Percentiles rank a stretch among this genome's conserved stretches.
phyloP scores from a whole-genome alignment of 2,113 vertebrate species.

The Galbula dea region DNA sequence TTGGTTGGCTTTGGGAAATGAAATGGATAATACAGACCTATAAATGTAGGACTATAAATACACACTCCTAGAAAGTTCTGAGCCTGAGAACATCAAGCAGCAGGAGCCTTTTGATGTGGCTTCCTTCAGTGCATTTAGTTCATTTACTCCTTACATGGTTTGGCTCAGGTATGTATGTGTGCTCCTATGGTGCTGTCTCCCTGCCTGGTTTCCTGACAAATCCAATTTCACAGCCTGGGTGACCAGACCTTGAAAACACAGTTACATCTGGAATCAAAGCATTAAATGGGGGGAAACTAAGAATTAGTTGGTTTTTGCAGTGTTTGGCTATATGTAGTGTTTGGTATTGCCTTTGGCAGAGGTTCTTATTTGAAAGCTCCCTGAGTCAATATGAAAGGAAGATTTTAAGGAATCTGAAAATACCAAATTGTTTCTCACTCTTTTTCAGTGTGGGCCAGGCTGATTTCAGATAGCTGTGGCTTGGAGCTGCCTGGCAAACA shows the following conservation, averaged over 20 bases:
- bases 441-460: neutral
- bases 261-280: conserved; percentile 24
- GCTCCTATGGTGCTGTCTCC: neutral
- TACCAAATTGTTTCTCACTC: neutral
- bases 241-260: neutral
- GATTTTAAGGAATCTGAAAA: conserved; percentile 34
- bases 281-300: neutral
- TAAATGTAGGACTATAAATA: conserved; percentile 43
- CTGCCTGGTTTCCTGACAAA: conserved; percentile 26
- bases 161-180: neutral
- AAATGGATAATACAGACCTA: neutral
- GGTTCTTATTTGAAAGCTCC: neutral
- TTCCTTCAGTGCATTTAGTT: conserved; percentile 1
- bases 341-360: conserved; percentile 41
- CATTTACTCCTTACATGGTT: neutral
- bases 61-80: conserved; percentile 17
- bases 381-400: conserved; percentile 7
- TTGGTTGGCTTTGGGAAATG: neutral
- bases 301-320: conserved; percentile 23
- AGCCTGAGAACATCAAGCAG: conserved; percentile 24
- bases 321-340: conserved; percentile 8
- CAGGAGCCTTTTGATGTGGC: conserved; percentile 36
- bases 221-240: neutral
- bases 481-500: neutral
- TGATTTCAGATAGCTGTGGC: neutral